Conservation (phyloP, 2,113 vertebrate genomes). For the Chrysemys picta region DNA sequence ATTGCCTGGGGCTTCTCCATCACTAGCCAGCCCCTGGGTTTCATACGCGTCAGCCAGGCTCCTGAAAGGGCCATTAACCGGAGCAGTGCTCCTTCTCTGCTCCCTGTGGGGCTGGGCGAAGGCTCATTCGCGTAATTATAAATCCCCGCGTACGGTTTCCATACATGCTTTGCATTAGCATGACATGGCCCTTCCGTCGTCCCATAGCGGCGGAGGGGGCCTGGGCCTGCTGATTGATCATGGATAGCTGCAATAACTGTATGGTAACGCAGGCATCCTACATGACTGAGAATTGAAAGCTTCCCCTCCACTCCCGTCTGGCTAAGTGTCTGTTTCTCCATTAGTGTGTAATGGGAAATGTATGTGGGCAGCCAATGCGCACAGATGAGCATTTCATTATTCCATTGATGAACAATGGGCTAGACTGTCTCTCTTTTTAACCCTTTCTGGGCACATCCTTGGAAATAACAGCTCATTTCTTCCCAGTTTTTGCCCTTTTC, state of each 20-base stretch:
- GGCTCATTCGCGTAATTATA: background rate
- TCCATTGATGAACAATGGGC: background rate
- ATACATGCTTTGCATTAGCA: background rate
- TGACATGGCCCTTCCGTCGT: background rate
- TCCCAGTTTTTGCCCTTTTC: background rate
- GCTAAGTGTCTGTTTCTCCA: background rate
- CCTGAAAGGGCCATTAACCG: background rate
- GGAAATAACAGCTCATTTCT: background rate
- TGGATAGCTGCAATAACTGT: background rate
- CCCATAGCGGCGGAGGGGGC: background rate
- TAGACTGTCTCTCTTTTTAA: background rate
- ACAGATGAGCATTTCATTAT: background rate
- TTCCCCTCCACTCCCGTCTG: background rate
- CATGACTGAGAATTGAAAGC: background rate
- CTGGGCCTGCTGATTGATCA: fast-evolving
- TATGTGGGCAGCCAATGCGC: background rate
- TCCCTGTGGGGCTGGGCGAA: background rate
- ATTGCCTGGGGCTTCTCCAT: background rate
- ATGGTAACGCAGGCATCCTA: background rate
- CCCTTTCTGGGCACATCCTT: background rate
- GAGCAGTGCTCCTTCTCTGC: background rate
- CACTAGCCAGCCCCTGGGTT: background rate
- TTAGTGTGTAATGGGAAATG: background rate
- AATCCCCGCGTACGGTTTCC: background rate
- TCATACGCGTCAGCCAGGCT: background rate